Evolutionary conservation across 2,797 vertebrate genomes (phyloP), one percentile per base, ranked within the genome.

Genomic region (Cetoscarus ocellatus): DNA sequence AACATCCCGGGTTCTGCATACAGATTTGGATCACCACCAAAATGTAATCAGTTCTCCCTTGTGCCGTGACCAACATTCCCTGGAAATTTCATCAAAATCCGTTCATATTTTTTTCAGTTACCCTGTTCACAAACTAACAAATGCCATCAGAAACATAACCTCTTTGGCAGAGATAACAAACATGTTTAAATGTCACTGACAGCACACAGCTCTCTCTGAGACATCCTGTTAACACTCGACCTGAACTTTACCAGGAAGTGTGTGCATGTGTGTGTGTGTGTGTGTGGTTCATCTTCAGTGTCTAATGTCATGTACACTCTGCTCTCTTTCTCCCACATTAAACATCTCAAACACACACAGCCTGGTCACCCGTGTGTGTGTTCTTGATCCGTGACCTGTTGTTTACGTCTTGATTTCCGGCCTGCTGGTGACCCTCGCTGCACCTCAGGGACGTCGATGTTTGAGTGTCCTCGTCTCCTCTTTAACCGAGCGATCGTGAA

Each of bases 331-430:
- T 77, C 66, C 84, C 71, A 77, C 70, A 69, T 70, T 17, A 67
- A 59, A 67, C 15, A 54, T 40, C 58, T 36, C 35, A 18, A 45
- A 65, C 59, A 58, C 18, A 36, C 65, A 77, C 40, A 60, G 42
- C 42, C 45, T 3, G 36, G 11, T 58, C 52, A 56, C 12, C 27
- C 47, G 60, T 66, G 70, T 56, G 70, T 56, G 76, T 54, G 47
- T 58, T 66, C 67, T 45, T 63, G 55, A 56, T 61, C 40, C 39
- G 34, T 3, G 68, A 55, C 76, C 65, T 35, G 17, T 38, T 86
- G 83, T 89, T 91, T 87, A 82, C 76, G 47, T 79, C 57, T 68
- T 69, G 15, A 1, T 70, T 86, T 85, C 85, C 80, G 45, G 61
- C 56, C n/a, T 13, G 66, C n/a, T 36, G 55, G 42, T 44, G 74